Percentiles rank a stretch among this genome's conserved stretches.
These are phyloP conservation scores for Ferrisia virgata DNA, from an alignment of 2,888 invertebrate genomes.

Conservation along the genomic window DNA sequence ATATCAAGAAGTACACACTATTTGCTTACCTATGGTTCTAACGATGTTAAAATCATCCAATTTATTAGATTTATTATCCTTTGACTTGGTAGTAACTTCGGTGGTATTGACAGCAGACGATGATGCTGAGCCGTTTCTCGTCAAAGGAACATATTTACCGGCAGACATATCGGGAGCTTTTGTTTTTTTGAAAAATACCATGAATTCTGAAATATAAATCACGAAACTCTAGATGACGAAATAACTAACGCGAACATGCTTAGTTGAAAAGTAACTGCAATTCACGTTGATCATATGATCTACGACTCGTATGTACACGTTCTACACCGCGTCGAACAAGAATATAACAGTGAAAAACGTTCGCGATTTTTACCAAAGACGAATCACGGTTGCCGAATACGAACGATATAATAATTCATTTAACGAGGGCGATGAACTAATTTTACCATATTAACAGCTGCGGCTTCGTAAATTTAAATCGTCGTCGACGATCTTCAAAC, in stretches of 20 bases:
- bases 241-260: neutral
- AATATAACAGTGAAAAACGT: neutral
- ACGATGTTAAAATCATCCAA: slow-evolving; percentile 80
- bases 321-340: neutral
- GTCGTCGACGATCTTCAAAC: slow-evolving; percentile 23
- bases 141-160: neutral
- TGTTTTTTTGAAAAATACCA: neutral
- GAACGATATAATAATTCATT: slow-evolving; percentile 11
- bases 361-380: neutral
- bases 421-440: slow-evolving; percentile 28
- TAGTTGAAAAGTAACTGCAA: neutral
- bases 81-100: neutral
- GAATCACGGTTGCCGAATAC: neutral
- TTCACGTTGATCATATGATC: neutral
- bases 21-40: slow-evolving; percentile 78
- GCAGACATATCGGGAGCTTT: slow-evolving; percentile 10
- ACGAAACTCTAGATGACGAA: neutral
- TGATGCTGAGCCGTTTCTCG: neutral
- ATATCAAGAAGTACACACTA: neutral
- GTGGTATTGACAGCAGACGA: neutral
- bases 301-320: neutral
- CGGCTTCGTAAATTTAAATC: slow-evolving; percentile 6
- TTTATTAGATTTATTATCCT: slow-evolving; percentile 32
- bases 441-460: slow-evolving; percentile 10
- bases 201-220: neutral